Evolutionary conservation across 2,113 vertebrate genomes (phyloP).

Genomic region (Lichenostomus cassidix): DNA sequence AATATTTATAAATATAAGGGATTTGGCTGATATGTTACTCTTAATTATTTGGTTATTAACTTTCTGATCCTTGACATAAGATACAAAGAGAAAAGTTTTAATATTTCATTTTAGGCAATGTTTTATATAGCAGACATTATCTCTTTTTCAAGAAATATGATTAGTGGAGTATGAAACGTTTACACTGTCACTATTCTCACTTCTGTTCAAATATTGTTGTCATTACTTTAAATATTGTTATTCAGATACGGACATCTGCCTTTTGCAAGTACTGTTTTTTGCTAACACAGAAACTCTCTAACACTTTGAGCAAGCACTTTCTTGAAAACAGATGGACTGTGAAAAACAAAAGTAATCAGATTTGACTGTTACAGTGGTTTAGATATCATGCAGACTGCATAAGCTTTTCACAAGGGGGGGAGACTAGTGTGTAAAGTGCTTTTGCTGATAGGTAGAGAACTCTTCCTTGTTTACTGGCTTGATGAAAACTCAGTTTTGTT

Average conservation of each 20-base stretch:
- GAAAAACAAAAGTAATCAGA: slow-evolving; percentile 5
- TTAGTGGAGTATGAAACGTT: background rate
- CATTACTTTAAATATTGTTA: background rate
- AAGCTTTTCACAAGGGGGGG: background rate
- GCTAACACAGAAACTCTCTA: slow-evolving; percentile 39
- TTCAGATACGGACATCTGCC: background rate
- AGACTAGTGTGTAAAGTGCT: background rate
- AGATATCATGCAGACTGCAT: background rate
- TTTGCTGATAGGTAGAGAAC: background rate
- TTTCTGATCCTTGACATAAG: background rate
- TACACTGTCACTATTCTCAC: background rate
- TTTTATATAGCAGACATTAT: background rate
- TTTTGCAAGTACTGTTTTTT: background rate
- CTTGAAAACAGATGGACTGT: slow-evolving; percentile 25
- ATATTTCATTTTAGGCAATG: background rate
- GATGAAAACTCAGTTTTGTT: slow-evolving; percentile 31
- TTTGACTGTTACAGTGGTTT: background rate
- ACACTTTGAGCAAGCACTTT: background rate
- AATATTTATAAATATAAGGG: background rate
- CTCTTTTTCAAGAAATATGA: background rate
- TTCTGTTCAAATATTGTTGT: background rate
- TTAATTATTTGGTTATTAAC: background rate
- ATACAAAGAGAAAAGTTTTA: background rate
- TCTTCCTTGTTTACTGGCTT: background rate
- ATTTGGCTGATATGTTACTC: background rate